Evolutionary conservation across 1,140 invertebrate genomes (phyloP).

Genomic region (Brachystomella parvula): DNA sequence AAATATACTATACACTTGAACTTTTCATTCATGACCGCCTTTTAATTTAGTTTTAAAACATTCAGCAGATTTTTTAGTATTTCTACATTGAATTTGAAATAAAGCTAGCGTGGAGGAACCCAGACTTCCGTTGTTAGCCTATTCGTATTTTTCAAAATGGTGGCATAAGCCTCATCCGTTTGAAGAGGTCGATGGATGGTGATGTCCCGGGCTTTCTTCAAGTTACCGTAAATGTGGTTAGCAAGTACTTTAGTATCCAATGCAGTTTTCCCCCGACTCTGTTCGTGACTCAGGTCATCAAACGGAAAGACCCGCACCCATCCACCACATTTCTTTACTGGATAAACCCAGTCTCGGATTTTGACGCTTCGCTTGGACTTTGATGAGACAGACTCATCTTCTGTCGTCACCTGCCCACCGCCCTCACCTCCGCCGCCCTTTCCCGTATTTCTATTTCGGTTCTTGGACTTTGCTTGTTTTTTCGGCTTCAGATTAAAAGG

Average conservation of each 20-base stretch:
- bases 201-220: neutral
- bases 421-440: neutral
- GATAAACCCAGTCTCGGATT: neutral
- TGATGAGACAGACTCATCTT: neutral
- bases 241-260: neutral
- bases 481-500: neutral
- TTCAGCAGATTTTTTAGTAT: no score
- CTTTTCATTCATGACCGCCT: no score
- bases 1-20: no score
- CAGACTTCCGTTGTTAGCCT: constrained; percentile 1
- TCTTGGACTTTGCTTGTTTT: neutral
- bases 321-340: constrained; percentile 3
- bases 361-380: neutral
- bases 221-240: neutral
- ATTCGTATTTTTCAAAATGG: neutral
- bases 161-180: neutral
- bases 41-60: no score
- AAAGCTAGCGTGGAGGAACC: constrained; percentile 8
- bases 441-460: constrained; percentile 1
- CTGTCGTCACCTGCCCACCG: no score
- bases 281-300: neutral
- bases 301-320: constrained; percentile 14
- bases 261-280: neutral
- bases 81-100: no score
- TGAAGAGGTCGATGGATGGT: neutral